Evolutionary conservation across 1,140 invertebrate species (phyloP), one percentile per base, ranked within the genome.

Genomic region (Amyelois transitella): DNA sequence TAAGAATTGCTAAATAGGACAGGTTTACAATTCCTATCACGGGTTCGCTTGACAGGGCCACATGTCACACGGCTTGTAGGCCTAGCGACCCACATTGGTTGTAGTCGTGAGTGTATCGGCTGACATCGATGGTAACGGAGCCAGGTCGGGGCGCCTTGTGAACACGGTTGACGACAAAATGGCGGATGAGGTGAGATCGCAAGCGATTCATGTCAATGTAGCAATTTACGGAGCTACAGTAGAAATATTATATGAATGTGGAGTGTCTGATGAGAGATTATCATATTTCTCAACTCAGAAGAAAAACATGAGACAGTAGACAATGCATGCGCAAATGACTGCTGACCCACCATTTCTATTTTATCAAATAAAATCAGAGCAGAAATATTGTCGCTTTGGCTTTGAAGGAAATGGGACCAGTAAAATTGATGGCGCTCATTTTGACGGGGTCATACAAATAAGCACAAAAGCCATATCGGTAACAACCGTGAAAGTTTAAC

Each of bases 401-500:
- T 32, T 32, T 2, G 10, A 32, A 32, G 28, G 28, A 32, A 10
- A 6, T 32, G 28, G 10, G 10, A 32, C 4, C 28, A 63, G 43
- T 55, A 20, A 66, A 53, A 66, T 58, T 55, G 52, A 56, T 55
- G 57, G 47, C 55, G 28, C 53, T 55, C 64, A 63, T 62, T 45
- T 58, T 54, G 58, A 62, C 18, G 51, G 62, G 65, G 58, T 62
- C 60, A 60, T 44, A 60, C 57, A 58, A 67, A 59, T 52, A 48
- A 50, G 55, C 55, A 60, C 60, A 59, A 60, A 60, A 64, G 49
- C 47, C 44, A 55, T 61, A 67, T 69, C 60, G 53, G 61, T 60
- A 62, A 59, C 56, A 62, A 71, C 53, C 53, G 69, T 64, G 70
- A 71, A 75, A 72, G 70, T 67, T 64, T 58, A 60, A 65, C 57